Evolutionary conservation across 2,113 vertebrate genomes (phyloP), one percentile per base, ranked within the genome.

Genomic region (Alectura lathami): DNA sequence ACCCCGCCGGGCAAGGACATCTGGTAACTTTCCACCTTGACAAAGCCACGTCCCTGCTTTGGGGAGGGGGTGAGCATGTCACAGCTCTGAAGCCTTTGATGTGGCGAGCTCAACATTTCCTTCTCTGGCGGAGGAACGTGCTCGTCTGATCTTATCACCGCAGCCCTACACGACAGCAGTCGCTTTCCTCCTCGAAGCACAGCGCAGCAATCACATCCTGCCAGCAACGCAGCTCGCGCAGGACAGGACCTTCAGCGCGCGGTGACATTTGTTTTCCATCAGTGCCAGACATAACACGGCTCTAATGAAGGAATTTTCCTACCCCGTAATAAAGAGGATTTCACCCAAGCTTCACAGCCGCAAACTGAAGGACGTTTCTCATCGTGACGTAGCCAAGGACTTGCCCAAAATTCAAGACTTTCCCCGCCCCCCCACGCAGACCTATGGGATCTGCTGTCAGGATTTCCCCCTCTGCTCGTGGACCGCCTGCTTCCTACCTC

Each of bases 401-500:
- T 2, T 22, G 53, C 89, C 54, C 45, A 24, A 24, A 66, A n/a
- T 4, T 5, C 51, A 23, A 5, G 6, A 18, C 13, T 8, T 23
- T 11, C 9, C 29, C 63, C n/a, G 13, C 7, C 7, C 21, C 27
- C 34, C 68, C 66, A n/a, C n/a, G n/a, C 85, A 59, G 26, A 17
- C 9, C 23, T 51, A 3, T 0, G 1, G 36, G 42, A 11, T 12
- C 3, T 11, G 32, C 29, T 6, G 9, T 3, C 8, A 4, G 3
- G 15, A 10, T 2, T 0, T 6, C 34, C 13, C 53, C 22, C 17
- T 2, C 2, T 1, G 12, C 47, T 26, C 2, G 36, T n/a, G 51
- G 27, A 2, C 3, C 1, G 11, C 2, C 32, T 2, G 16, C 38
- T 36, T 47, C 94, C 72, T 56, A 99, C 99, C 99, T 99, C 99